Percentiles rank a stretch among this genome's conserved stretches.
phyloP scores from a whole-genome alignment of 2,888 invertebrate species.

The Gandaritis pyraliata region DNA sequence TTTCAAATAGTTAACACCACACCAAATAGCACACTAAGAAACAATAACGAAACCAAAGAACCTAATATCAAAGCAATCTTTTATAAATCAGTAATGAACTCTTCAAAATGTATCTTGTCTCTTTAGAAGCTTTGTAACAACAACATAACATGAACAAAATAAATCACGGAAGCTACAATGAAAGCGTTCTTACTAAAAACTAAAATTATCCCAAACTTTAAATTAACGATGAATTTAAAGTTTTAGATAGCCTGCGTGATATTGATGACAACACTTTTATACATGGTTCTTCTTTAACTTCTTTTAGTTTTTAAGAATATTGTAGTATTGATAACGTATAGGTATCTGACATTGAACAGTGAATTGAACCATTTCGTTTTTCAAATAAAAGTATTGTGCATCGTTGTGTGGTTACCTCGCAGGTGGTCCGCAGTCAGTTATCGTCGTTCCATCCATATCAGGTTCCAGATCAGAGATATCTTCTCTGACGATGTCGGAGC shows the following conservation, averaged over 20 bases:
- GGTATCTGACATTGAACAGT: not conserved
- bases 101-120: conserved; percentile 18
- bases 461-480: conserved; percentile 85
- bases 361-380: not conserved
- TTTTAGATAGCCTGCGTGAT: conserved; percentile 1
- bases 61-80: conserved; percentile 59
- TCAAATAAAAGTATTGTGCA: conserved; percentile 16
- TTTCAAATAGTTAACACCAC: conserved; percentile 33
- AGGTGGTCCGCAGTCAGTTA: conserved; percentile 86
- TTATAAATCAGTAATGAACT: conserved; percentile 39
- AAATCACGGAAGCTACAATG: conserved; percentile 73
- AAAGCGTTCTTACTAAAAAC: conserved; percentile 61
- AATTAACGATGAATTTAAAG: conserved; percentile 7
- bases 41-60: conserved; percentile 47
- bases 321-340: no score
- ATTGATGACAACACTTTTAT: conserved; percentile 9
- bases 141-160: conserved; percentile 26
- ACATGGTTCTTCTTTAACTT: not conserved
- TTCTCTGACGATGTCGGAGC: conserved; percentile 82
- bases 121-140: conserved; percentile 23
- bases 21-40: conserved; percentile 53
- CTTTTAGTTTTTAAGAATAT: no score
- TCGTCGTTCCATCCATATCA: conserved; percentile 67
- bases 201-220: conserved; percentile 9
- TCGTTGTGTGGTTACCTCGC: conserved; percentile 79